Evolutionary conservation across 2,888 invertebrate genomes (phyloP), one percentile per base, ranked within the genome.

Genomic region (Celastrina argiolus): DNA sequence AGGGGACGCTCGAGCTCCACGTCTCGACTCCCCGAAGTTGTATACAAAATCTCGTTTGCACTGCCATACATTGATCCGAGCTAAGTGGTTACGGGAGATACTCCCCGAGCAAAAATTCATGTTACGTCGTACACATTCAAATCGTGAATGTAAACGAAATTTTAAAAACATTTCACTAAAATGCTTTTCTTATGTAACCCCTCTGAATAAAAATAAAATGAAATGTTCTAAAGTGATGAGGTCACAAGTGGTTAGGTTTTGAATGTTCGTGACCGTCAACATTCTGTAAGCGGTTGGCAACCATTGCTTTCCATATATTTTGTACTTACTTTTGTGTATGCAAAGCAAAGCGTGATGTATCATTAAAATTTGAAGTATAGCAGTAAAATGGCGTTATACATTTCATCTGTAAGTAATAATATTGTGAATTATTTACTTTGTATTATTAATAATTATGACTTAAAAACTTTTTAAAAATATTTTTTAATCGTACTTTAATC

Each of bases 41-140:
- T 64, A 68, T 68, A 69, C 56, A 65, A 65, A 67, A 64, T 67
- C 66, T 70, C 65, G 65, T 68, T 65, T 68, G 63, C 63, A 59
- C 36, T 16, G 61, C 39, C 22, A 39, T 22, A 51, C 36, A 61
- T 61, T 61, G 61, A 61, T 39, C 61, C 61, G 36, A 59, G 34
- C 59, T 59, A 59, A 61, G 61, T 61, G 61, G 61, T 22, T 36
- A 18, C 39, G 36, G 22, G 39, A 34, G 39, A 39, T 61, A 36
- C 34, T 59, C 14, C 22, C 22, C 16, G 18, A 39, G 61, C 36
- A 61, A 61, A 61, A 61, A 61, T 61, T 61, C 39, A 61, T 36
- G 36, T 61, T 61, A 18, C 12, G 34, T 39, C 22, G 36, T 39
- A 18, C 39, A 26, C 26, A 36, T 61, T 22, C 61, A 61, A 61